These are phyloP conservation scores for Calephelis nemesis DNA, from an alignment of 1,140 invertebrate genomes.

Conservation along the genomic window DNA sequence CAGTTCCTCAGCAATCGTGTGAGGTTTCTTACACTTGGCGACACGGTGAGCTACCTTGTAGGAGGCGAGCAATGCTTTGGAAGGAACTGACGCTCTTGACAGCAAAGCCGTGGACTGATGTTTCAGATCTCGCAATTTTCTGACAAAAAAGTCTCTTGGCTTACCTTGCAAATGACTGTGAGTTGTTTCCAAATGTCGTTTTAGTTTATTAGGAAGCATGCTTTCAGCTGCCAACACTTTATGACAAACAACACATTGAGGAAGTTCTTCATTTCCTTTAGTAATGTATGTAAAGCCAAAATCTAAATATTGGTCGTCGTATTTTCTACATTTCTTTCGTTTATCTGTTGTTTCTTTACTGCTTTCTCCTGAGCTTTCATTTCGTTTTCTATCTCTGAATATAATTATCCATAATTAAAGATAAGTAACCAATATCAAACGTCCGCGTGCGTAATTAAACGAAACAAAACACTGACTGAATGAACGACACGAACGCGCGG, in stretches of 20 bases:
- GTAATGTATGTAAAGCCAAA: constrained; percentile 20
- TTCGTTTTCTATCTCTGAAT: too few relatives aligned
- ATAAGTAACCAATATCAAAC: too few relatives aligned
- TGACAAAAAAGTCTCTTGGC: neutral
- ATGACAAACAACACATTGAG: neutral
- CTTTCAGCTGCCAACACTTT: neutral
- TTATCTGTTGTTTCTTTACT: neutral
- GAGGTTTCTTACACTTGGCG: constrained; percentile 37
- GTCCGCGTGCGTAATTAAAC: too few relatives aligned
- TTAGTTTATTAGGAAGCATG: neutral
- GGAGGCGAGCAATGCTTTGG: constrained; percentile 16
- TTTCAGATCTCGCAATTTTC: too few relatives aligned
- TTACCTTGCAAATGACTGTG: neutral
- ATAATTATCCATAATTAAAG: too few relatives aligned
- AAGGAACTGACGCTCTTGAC: neutral
- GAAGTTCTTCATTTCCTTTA: neutral
- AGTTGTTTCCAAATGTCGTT: neutral
- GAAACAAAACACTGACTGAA: too few relatives aligned
- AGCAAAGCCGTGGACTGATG: neutral
- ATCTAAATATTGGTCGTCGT: constrained; percentile 21
- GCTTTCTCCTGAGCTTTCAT: too few relatives aligned
- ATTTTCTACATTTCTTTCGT: constrained; percentile 15
- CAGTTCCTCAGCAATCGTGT: constrained; percentile 25
- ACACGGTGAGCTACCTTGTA: constrained; percentile 35
- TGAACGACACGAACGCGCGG: too few relatives aligned